Percentiles rank a stretch among this genome's conserved stretches.
Evolutionary conservation across 2,888 invertebrate genomes (phyloP).

Genomic region (Cotesia congregata): DNA sequence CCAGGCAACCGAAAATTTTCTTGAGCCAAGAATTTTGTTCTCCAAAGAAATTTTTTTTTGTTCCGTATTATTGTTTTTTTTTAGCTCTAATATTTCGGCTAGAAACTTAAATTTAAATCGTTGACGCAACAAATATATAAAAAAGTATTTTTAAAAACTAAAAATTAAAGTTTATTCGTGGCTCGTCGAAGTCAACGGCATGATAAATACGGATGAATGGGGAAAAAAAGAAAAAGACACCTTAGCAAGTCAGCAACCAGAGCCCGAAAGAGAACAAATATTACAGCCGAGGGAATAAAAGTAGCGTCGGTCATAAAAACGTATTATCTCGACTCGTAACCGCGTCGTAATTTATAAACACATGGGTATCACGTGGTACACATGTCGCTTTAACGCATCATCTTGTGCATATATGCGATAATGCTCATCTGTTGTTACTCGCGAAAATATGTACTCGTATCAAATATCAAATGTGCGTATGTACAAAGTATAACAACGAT

Average conservation of each 20-base stretch:
- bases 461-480: not conserved
- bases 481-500: too few species aligned
- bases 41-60: too few species aligned
- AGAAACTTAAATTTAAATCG: too few species aligned
- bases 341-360: conserved; percentile 36
- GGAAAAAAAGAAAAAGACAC: not conserved
- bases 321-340: conserved; percentile 49
- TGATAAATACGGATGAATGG: not conserved
- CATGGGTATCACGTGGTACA: conserved; percentile 37
- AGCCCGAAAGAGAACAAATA: conserved; percentile 28
- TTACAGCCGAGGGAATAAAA: conserved; percentile 33
- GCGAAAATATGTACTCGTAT: too few species aligned
- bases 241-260: not conserved
- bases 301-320: conserved; percentile 46
- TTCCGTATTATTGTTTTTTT: too few species aligned
- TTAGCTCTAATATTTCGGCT: too few species aligned
- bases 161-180: too few species aligned
- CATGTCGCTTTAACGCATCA: conserved; percentile 34
- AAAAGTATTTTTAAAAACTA: too few species aligned
- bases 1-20: too few species aligned
- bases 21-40: too few species aligned
- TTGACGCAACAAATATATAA: too few species aligned
- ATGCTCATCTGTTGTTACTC: conserved; percentile 14
- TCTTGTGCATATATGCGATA: conserved; percentile 15
- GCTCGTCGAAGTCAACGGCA: too few species aligned